Base-by-base conservation (phyloP, 2,797 vertebrate genomes). In the Caiman crocodilus region DNA sequence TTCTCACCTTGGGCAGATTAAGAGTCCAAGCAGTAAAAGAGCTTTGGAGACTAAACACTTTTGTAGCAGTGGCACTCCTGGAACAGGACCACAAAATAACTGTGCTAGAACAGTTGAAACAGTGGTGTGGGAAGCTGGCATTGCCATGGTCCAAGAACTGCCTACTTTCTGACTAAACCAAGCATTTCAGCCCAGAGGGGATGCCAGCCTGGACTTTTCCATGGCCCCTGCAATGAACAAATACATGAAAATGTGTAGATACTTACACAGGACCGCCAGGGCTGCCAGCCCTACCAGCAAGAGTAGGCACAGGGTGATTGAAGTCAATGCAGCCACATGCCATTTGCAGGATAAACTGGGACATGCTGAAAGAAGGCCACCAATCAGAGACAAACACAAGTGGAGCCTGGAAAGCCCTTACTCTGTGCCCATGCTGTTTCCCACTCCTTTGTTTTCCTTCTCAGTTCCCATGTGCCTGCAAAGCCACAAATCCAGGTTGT, bases 211-310 rank as follows among this genome's bases (percentile, higher is more conserved):
- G 21, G 32, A 12, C 23, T 71, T 10, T 71, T 71, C 25, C 42
- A 42, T 9, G 7, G 42, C 42, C 42, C 9, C 42, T 42, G 42
- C 42, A 42, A 42, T 42, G 42, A 42, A 42, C 6, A 32, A 42
- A 28, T n/a, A 74, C 32, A 2, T n/a, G 1, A 3, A 30, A 12
- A 65, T 5, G 1, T 8, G 14, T 26, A 10, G 17, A 30, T 94
- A 97, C 97, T 97, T 96, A 98, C 97, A 95, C 14, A 95, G 26
- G 12, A 76, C 65, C 4, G 95, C 87, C 35, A 98, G 73, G 32
- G 81, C 50, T 59, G 93, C 85, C 42, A 98, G 80, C 23, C 94
- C 97, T 1, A 8, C 14, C 28, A 95, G 32, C 92, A 97, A 73
- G 56, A 85, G 86, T 74, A 94, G 1, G 76, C 95, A 96, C 71